phyloP scores from a whole-genome alignment of 1,140 invertebrate genomes.

The Dryas iulia region DNA sequence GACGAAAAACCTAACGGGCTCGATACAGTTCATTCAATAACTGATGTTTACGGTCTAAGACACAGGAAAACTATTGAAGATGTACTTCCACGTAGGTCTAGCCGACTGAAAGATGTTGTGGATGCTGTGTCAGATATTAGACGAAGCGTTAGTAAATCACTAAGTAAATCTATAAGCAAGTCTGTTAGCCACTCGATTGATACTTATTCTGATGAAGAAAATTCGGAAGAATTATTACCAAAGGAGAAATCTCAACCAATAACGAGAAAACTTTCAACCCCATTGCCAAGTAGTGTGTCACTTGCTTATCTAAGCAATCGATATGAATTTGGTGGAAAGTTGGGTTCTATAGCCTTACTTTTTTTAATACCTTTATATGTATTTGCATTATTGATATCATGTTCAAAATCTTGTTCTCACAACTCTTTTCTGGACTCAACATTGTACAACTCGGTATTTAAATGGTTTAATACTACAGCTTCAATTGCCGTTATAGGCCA shows the following conservation, averaged over 20 bases:
- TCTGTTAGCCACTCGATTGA: constrained; percentile 62
- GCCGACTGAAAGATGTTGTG: constrained; percentile 51
- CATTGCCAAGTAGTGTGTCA: constrained; percentile 47
- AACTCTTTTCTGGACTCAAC: constrained; percentile 37
- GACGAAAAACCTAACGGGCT: constrained; percentile 57
- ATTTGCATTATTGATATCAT: constrained; percentile 57
- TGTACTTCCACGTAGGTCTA: constrained; percentile 49
- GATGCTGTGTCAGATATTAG: constrained; percentile 54
- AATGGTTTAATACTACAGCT: constrained; percentile 49
- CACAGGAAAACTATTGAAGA: constrained; percentile 52
- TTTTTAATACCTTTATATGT: constrained; percentile 56
- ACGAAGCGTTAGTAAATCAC: constrained; percentile 59
- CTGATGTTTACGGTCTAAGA: constrained; percentile 52
- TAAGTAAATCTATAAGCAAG: constrained; percentile 54
- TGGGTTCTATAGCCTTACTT: constrained; percentile 48
- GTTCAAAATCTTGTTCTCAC: constrained; percentile 47
- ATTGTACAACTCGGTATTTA: constrained; percentile 34
- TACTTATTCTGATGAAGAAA: constrained; percentile 64
- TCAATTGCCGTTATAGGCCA: constrained; percentile 39
- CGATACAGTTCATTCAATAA: constrained; percentile 36
- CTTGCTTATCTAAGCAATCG: constrained; percentile 40
- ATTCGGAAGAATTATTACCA: constrained; percentile 44
- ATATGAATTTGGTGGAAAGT: constrained; percentile 65
- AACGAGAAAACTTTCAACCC: constrained; percentile 63
- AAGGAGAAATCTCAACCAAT: constrained; percentile 53